phyloP scores from a whole-genome alignment of 2,888 invertebrate genomes.

The Nysson spinosus region DNA sequence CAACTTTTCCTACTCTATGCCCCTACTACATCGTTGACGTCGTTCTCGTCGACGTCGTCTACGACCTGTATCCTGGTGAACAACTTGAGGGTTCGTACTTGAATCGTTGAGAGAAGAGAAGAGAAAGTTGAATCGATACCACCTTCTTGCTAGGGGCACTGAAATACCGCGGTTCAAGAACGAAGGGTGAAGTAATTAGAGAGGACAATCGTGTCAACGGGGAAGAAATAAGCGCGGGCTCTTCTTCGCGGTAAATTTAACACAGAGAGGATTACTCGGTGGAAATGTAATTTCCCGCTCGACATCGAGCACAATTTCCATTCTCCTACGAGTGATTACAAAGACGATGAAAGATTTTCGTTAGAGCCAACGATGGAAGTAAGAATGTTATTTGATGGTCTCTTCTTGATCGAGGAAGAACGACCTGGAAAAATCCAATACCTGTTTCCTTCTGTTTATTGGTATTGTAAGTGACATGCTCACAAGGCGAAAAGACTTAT shows the following conservation, averaged over 20 bases:
- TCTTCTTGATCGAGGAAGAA: not conserved
- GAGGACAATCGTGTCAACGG: constrained; percentile 23
- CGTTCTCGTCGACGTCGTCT: constrained; percentile 14
- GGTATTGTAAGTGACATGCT: constrained; percentile 20
- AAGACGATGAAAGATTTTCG: too few relatives aligned
- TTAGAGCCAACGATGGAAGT: too few relatives aligned
- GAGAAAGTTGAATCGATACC: constrained; percentile 48
- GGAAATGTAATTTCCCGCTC: not conserved
- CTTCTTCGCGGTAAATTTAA: constrained; percentile 24
- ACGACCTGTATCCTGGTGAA: constrained; percentile 6
- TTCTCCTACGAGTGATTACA: too few relatives aligned
- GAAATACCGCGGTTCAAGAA: constrained; percentile 7
- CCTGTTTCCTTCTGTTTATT: constrained; percentile 9
- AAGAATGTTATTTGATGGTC: not conserved
- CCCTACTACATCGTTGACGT: constrained; percentile 7
- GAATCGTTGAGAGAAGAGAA: not conserved
- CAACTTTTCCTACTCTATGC: constrained; percentile 23
- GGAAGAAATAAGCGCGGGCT: constrained; percentile 22
- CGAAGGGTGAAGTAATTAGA: constrained; percentile 37
- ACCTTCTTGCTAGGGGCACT: constrained; percentile 3
- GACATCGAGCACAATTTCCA: too few relatives aligned
- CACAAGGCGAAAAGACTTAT: constrained; percentile 41
- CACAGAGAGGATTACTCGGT: constrained; percentile 1
- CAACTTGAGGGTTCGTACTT: constrained; percentile 6
- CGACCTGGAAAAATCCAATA: constrained; percentile 29